A percentile compares a stretch with the other conserved stretches of the same genome.
Conservation (phyloP, 2,113 vertebrate species). For the Callithrix jacchus region DNA sequence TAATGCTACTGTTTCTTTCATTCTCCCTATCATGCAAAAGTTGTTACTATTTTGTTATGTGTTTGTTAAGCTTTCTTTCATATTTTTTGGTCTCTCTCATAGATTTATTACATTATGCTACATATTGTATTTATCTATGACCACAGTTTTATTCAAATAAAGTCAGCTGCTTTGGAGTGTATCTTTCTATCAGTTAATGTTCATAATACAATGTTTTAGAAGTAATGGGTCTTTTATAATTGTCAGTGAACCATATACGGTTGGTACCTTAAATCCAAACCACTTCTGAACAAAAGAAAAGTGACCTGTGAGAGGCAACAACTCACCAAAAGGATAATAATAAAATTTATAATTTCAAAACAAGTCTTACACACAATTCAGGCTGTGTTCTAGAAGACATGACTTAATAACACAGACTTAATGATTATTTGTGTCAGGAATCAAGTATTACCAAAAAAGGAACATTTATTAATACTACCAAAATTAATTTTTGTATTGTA, state of each 20-base stretch:
- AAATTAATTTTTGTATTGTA: not conserved
- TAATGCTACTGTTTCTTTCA: not conserved
- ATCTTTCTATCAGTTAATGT: not conserved
- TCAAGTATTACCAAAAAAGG: not conserved
- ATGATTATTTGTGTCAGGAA: not conserved
- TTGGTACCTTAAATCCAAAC: not conserved
- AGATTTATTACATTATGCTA: not conserved
- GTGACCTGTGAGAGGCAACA: not conserved
- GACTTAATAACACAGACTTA: not conserved
- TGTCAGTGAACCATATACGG: not conserved
- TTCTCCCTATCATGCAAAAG: not conserved
- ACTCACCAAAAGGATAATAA: not conserved
- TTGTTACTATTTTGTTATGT: not conserved
- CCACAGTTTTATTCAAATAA: not conserved
- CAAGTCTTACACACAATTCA: not conserved
- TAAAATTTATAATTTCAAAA: constrained; percentile 37
- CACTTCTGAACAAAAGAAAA: not conserved
- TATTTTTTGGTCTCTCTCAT: not conserved
- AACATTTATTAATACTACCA: not conserved
- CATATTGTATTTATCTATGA: not conserved
- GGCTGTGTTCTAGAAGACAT: not conserved
- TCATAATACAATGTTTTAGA: not conserved
- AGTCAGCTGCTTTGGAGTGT: not conserved
- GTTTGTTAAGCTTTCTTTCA: not conserved
- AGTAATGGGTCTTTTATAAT: not conserved